Conservation (phyloP, 1,140 invertebrate genomes). For the Batillaria attramentaria region DNA sequence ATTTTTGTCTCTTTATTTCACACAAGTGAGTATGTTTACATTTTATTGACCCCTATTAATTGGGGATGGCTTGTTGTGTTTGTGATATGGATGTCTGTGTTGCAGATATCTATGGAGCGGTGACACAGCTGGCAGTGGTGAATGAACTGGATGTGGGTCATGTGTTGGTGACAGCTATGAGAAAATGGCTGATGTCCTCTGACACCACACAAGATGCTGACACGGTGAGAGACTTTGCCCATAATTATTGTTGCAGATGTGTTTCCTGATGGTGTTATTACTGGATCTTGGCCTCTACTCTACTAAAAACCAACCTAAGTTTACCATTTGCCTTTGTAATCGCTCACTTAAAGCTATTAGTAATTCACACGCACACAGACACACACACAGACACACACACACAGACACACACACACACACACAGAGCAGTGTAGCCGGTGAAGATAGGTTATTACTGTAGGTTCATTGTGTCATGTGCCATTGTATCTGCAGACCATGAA, state of each 20-base stretch:
- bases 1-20: neutral
- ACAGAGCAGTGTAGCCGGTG: no score
- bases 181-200: conserved; percentile 56
- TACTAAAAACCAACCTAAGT: neutral
- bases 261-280: neutral
- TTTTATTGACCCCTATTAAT: neutral
- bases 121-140: conserved; percentile 51
- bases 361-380: no score
- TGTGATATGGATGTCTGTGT: no score
- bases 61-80: no score
- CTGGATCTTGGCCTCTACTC: neutral
- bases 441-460: no score
- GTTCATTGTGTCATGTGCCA: neutral
- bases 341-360: no score
- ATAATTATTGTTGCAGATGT: neutral
- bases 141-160: conserved; percentile 51
- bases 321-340: neutral
- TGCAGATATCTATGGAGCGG: conserved; percentile 59
- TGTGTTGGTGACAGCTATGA: conserved; percentile 44
- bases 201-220: conserved; percentile 49
- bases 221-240: conserved; percentile 44
- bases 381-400: no score
- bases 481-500: conserved; percentile 60
- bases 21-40: neutral
- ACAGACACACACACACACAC: no score